phyloP scores from a whole-genome alignment of 2,797 vertebrate genomes.

The Anisognathus igniventris region DNA sequence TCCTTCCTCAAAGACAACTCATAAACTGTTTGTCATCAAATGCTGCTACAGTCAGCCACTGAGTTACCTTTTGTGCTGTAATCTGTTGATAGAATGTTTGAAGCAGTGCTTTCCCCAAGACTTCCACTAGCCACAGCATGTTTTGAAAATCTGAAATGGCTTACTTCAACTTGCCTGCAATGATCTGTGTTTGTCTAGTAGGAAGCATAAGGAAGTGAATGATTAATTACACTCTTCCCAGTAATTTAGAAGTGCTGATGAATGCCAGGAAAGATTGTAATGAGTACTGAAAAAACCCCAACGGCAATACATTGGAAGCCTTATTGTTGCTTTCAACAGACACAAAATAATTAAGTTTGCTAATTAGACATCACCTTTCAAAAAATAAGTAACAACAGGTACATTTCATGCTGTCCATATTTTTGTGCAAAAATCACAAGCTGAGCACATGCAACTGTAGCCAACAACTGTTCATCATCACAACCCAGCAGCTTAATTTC shows the following conservation, averaged over 20 bases:
- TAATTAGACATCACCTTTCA: background rate
- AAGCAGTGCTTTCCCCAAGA: conserved; percentile 5
- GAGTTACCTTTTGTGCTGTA: background rate
- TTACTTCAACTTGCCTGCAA: conserved; percentile 34
- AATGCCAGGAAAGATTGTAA: conserved; percentile 27
- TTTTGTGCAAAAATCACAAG: background rate
- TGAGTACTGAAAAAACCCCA: background rate
- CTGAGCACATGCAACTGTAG: background rate
- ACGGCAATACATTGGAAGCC: background rate
- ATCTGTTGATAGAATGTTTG: conserved; percentile 17
- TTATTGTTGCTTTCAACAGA: background rate
- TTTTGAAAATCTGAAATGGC: background rate
- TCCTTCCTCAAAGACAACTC: background rate
- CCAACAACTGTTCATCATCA: background rate
- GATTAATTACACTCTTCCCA: conserved; percentile 52
- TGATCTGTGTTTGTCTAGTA: conserved; percentile 1
- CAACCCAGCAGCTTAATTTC: background rate
- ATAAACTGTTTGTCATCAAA: background rate
- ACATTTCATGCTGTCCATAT: background rate
- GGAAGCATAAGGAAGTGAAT: conserved; percentile 33
- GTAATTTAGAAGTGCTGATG: conserved; percentile 46
- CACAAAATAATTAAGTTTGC: background rate
- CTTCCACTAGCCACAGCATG: conserved; percentile 19
- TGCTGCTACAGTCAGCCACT: background rate
- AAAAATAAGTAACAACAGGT: background rate